Conservation (phyloP, 2,113 vertebrate genomes). For the Calyptommatus sinebrachiatus region DNA sequence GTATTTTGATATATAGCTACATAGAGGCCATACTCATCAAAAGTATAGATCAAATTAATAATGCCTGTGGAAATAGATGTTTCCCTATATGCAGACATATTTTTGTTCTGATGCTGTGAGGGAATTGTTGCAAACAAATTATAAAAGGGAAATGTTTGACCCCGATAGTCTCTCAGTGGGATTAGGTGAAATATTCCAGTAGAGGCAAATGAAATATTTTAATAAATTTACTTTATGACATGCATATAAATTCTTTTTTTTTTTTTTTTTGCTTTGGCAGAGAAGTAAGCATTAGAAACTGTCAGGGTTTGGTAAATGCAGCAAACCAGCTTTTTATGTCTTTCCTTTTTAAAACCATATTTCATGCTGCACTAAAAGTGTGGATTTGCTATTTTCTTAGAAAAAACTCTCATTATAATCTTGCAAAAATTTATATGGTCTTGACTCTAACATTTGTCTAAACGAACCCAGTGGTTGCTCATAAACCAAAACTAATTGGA, state of each 20-base stretch:
- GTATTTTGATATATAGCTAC: not conserved
- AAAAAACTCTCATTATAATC: not conserved
- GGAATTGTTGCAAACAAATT: conserved; percentile 5
- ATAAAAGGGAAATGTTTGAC: conserved; percentile 10
- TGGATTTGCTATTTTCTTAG: not conserved
- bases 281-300: not conserved
- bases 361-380: too few species aligned
- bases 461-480: not conserved
- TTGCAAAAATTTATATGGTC: not conserved
- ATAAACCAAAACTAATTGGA: too few species aligned
- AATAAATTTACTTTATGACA: not conserved
- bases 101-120: not conserved
- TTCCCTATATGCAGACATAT: too few species aligned
- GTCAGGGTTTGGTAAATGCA: not conserved
- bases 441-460: too few species aligned
- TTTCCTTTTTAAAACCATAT: not conserved
- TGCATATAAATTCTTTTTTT: not conserved
- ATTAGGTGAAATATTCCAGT: not conserved
- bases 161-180: not conserved
- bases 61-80: not conserved
- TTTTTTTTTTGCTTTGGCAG: not conserved
- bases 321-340: not conserved
- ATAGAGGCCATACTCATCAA: conserved; percentile 1
- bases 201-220: conserved; percentile 8
- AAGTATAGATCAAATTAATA: not conserved